phyloP scores from a whole-genome alignment of 1,140 invertebrate genomes.

The Triops cancriformis region DNA sequence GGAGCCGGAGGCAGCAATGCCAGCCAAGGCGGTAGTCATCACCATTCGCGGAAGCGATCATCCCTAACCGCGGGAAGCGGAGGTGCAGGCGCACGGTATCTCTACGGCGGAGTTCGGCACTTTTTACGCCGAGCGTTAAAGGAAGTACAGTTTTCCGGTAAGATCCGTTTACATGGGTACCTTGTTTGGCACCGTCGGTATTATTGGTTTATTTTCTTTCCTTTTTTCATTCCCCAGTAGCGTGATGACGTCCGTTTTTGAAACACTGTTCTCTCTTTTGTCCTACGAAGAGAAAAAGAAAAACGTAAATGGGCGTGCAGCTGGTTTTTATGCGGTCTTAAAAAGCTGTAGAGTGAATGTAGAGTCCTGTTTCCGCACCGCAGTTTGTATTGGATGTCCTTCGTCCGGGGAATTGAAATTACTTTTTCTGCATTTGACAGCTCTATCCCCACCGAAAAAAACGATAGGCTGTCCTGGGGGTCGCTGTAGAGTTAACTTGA shows the following conservation, averaged over 20 bases:
- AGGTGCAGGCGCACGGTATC: not conserved
- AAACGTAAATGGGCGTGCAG: not conserved
- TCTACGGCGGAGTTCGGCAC: slow-evolving; percentile 25
- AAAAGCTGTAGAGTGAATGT: too few relatives aligned
- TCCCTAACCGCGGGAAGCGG: not conserved
- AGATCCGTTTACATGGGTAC: too few relatives aligned
- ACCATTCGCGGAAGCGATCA: not conserved
- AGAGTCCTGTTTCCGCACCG: too few relatives aligned
- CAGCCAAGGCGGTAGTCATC: not conserved
- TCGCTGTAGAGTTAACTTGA: not conserved
- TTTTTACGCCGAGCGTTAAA: slow-evolving; percentile 25
- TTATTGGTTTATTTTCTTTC: not conserved
- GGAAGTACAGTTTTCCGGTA: slow-evolving; percentile 25
- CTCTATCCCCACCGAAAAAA: not conserved
- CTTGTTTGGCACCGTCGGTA: not conserved
- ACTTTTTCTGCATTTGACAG: not conserved
- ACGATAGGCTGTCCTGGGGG: not conserved
- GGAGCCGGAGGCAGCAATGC: not conserved
- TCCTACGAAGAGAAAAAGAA: not conserved
- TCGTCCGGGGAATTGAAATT: not conserved
- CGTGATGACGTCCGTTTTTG: not conserved
- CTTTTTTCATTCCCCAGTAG: not conserved
- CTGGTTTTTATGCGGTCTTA: not conserved
- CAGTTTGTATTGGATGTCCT: too few relatives aligned
- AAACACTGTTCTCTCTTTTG: not conserved